phyloP scores from a whole-genome alignment of 2,797 vertebrate species.

The Artibeus jamaicensis region DNA sequence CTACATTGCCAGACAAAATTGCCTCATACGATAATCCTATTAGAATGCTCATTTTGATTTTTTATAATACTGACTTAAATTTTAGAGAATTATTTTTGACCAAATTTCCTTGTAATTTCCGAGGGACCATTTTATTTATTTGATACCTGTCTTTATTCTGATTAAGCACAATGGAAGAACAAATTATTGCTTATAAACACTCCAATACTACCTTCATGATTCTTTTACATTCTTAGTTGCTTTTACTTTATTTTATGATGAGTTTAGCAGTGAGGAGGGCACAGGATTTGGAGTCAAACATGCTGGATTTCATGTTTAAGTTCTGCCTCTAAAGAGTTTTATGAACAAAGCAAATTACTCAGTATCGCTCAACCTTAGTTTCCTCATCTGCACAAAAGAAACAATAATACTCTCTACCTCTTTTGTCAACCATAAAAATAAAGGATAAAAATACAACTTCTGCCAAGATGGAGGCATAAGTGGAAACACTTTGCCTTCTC shows the following conservation, averaged over 20 bases:
- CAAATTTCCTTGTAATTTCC: background rate
- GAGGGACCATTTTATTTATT: background rate
- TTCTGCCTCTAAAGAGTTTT: background rate
- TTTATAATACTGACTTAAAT: background rate
- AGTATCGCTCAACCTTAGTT: background rate
- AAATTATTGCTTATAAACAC: background rate
- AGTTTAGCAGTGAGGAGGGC: background rate
- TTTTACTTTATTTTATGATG: background rate
- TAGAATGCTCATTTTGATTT: slow-evolving; percentile 28
- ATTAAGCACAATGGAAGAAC: background rate
- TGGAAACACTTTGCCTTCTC: too few relatives aligned
- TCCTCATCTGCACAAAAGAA: background rate
- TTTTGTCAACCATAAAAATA: background rate
- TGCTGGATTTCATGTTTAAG: background rate
- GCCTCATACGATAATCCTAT: background rate
- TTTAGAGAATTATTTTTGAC: background rate
- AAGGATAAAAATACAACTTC: background rate
- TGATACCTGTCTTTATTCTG: background rate
- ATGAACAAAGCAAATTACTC: background rate
- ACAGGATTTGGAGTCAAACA: background rate
- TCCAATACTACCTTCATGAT: background rate
- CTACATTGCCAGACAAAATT: background rate
- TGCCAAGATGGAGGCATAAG: too few relatives aligned
- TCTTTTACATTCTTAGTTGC: background rate
- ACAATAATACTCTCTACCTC: background rate